Percentiles rank a stretch among this genome's conserved stretches.
Evolutionary conservation across 53 echinoderm and acorn worm species (phyloP).

Genomic region (Luidia sarsii): DNA sequence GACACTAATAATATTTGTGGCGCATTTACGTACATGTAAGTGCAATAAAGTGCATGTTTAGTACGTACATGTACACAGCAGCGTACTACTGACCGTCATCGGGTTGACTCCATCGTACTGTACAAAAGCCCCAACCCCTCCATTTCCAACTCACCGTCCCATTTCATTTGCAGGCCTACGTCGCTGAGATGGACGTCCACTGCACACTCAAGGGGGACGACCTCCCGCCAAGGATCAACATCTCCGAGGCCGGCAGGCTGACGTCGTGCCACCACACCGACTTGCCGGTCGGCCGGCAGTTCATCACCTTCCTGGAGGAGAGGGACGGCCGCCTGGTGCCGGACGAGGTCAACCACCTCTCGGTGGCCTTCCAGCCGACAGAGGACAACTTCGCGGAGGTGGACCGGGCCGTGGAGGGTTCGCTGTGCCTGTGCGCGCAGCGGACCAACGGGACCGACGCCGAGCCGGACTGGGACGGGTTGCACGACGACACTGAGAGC

Average conservation of each 20-base stretch:
- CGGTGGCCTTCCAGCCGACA: constrained; percentile 33
- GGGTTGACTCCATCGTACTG: no score
- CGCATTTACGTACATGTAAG: no score
- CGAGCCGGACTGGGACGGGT: background rate
- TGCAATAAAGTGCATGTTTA: no score
- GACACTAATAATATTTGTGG: no score
- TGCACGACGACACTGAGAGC: no score
- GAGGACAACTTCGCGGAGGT: background rate
- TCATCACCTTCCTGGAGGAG: background rate
- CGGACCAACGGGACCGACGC: background rate
- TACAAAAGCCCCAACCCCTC: no score
- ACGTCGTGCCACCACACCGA: constrained; percentile 41
- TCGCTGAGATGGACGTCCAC: constrained; percentile 20
- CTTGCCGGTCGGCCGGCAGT: background rate
- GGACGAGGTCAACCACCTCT: constrained; percentile 28
- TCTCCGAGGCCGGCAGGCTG: constrained; percentile 11
- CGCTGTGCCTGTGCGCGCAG: background rate
- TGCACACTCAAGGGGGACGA: constrained; percentile 19
- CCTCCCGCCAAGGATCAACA: constrained; percentile 11
- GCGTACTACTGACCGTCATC: no score
- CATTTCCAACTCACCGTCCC: no score
- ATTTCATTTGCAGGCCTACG: constrained; percentile 39
- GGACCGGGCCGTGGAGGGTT: background rate
- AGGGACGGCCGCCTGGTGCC: background rate
- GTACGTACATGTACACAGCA: no score